Evolutionary conservation across 1,140 invertebrate genomes (phyloP).

Genomic region (Mamestra configurata): DNA sequence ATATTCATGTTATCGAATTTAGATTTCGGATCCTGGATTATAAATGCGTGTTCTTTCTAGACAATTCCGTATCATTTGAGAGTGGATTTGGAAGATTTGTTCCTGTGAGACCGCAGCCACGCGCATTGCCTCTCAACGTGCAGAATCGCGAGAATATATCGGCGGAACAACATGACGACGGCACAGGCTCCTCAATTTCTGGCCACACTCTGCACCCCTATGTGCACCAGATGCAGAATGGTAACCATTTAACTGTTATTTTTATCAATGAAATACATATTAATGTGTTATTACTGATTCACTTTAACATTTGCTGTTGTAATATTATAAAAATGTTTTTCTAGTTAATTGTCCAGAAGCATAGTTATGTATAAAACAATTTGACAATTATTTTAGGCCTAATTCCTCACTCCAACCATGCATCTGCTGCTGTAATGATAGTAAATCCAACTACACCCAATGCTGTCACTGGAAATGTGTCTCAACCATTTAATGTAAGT

Average conservation of each 20-base stretch:
- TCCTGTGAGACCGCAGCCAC: conserved; percentile 84
- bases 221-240: conserved; percentile 83
- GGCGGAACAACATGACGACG: conserved; percentile 76
- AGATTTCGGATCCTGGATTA: not conserved
- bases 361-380: too few relatives aligned
- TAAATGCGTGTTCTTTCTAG: conserved; percentile 59
- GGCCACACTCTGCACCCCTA: conserved; percentile 82
- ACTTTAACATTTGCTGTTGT: not conserved
- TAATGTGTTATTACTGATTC: conserved; percentile 4
- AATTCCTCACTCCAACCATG: conserved; percentile 85
- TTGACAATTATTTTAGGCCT: conserved; percentile 65
- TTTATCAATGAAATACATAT: not conserved
- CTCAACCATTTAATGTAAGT: conserved; percentile 82
- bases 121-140: conserved; percentile 77
- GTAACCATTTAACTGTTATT: conserved; percentile 56
- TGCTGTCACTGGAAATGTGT: conserved; percentile 77
- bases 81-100: conserved; percentile 86
- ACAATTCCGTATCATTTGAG: conserved; percentile 81
- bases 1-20: conserved; percentile 15
- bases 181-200: conserved; percentile 66
- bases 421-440: conserved; percentile 87
- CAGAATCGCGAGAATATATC: conserved; percentile 78
- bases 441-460: conserved; percentile 87
- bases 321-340: not conserved
- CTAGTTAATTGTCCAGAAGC: too few relatives aligned